Conservation (phyloP, 2,113 vertebrate species). For the Protomyctophum bolini region DNA sequence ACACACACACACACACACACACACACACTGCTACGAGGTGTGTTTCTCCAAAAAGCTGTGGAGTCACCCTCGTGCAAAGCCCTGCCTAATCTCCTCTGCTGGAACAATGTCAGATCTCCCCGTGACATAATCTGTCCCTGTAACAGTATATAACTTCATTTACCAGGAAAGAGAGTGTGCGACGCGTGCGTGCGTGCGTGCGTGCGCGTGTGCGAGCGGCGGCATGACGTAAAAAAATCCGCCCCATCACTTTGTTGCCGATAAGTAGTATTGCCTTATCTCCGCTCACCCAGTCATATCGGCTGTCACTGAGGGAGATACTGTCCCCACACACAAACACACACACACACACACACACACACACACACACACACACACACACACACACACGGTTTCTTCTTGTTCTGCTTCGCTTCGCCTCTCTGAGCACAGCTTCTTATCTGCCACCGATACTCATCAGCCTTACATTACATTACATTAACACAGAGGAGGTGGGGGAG, state of each 20-base stretch:
- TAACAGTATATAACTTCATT: constrained; percentile 47
- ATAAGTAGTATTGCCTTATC: constrained; percentile 53
- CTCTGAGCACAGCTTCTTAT: constrained; percentile 59
- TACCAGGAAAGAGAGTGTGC: constrained; percentile 9
- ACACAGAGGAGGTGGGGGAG: constrained; percentile 59
- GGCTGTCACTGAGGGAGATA: constrained; percentile 64
- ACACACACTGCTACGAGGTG: constrained; percentile 8
- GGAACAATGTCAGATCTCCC: constrained; percentile 46
- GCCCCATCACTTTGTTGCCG: not conserved
- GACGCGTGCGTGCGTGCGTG: too few species aligned
- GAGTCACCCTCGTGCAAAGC: constrained; percentile 4
- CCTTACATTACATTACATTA: constrained; percentile 54
- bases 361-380: too few species aligned
- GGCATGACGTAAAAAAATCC: constrained; percentile 44
- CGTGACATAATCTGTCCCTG: constrained; percentile 50
- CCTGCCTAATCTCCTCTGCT: constrained; percentile 29
- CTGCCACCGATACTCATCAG: constrained; percentile 68
- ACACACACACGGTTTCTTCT: constrained; percentile 1
- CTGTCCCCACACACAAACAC: constrained; percentile 25
- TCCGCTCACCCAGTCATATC: constrained; percentile 50
- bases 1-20: constrained; percentile 10
- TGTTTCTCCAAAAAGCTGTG: constrained; percentile 1
- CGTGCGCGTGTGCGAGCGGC: not conserved
- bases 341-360: too few species aligned
- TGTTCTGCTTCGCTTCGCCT: constrained; percentile 25